These are phyloP conservation scores for Cercocebus atys DNA, from an alignment of 2,113 vertebrate genomes.

Conservation along the genomic window DNA sequence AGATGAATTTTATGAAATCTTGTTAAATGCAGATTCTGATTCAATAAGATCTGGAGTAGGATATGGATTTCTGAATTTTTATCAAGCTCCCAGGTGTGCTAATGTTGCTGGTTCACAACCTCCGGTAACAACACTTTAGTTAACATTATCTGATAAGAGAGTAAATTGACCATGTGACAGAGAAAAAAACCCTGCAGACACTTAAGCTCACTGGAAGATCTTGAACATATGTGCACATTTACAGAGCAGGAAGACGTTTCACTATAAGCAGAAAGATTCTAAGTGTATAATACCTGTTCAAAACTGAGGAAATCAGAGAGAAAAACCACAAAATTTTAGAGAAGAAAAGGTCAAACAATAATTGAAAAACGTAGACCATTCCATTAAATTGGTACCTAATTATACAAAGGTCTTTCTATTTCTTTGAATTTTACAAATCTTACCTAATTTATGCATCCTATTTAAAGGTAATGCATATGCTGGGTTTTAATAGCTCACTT, in stretches of 20 bases:
- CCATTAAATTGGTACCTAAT: not conserved
- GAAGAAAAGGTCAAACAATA: not conserved
- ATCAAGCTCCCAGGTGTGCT: not conserved
- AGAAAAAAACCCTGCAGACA: not conserved
- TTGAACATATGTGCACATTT: not conserved
- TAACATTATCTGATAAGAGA: not conserved
- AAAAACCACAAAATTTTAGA: not conserved
- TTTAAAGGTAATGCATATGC: slow-evolving; percentile 17
- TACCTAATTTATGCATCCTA: not conserved
- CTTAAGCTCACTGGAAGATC: not conserved
- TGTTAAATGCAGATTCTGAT: not conserved
- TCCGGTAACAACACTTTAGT: not conserved
- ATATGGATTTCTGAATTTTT: not conserved
- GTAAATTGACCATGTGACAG: not conserved
- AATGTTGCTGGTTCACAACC: not conserved
- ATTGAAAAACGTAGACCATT: not conserved
- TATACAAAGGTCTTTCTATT: not conserved
- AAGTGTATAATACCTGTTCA: not conserved
- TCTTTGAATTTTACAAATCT: slow-evolving; percentile 27
- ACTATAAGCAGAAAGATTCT: not conserved
- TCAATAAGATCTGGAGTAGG: not conserved
- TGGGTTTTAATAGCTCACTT: not conserved
- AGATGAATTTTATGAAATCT: not conserved
- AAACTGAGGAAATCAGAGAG: not conserved
- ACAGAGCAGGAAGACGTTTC: not conserved